A percentile compares a stretch with the other conserved stretches of the same genome.
These are phyloP conservation scores for Bombylius discolor DNA, from an alignment of 2,888 invertebrate genomes.

Conservation along the genomic window DNA sequence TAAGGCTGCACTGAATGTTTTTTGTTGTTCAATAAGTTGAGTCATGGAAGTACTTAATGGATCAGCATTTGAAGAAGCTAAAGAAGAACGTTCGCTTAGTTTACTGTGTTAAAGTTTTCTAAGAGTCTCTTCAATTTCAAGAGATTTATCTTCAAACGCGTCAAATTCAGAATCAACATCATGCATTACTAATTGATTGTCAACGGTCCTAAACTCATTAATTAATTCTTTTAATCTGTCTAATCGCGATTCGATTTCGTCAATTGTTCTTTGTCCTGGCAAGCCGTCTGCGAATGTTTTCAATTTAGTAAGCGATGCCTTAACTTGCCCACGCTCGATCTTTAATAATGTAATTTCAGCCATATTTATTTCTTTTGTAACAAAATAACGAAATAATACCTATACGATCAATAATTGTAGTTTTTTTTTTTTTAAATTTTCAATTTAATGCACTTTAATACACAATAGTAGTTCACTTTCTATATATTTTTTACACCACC, in stretches of 20 bases:
- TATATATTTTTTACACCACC: no score
- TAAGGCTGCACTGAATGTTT: no score
- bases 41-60: no score
- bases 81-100: no score
- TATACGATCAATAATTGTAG: no score
- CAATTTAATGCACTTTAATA: no score
- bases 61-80: no score
- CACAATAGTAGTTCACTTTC: no score
- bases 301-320: background rate
- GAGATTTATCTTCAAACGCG: background rate
- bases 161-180: background rate
- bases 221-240: background rate
- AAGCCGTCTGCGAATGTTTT: background rate
- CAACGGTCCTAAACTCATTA: background rate
- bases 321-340: background rate
- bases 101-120: no score
- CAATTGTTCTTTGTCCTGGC: background rate
- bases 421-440: no score
- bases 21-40: no score
- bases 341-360: background rate
- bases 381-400: no score
- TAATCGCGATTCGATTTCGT: background rate
- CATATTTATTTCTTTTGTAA: background rate
- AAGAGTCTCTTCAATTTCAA: background rate
- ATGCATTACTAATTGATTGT: background rate